Percentiles rank a stretch among this genome's conserved stretches.
Conservation (phyloP, 2,888 invertebrate species). For the Stenurella melanura region DNA sequence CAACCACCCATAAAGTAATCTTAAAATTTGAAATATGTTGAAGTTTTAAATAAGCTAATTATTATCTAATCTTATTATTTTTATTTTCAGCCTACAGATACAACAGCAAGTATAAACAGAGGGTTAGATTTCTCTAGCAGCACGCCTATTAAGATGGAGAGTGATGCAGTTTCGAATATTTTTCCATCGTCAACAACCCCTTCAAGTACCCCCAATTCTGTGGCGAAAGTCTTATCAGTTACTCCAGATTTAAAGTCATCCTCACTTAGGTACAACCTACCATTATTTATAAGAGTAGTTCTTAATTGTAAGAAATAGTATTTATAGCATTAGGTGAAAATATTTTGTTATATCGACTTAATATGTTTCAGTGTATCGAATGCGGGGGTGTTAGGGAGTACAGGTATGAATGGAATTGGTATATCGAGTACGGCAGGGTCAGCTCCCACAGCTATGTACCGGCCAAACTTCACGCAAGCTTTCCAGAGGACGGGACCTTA, state of each 20-base stretch:
- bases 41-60: too few relatives aligned
- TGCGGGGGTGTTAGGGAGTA: constrained; percentile 64
- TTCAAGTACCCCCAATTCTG: constrained; percentile 74
- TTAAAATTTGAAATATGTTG: too few relatives aligned
- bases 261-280: constrained; percentile 64
- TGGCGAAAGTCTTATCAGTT: constrained; percentile 73
- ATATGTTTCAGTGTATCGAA: constrained; percentile 65
- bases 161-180: constrained; percentile 66
- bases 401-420: constrained; percentile 71
- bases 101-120: constrained; percentile 76
- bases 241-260: constrained; percentile 64
- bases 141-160: constrained; percentile 70
- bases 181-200: constrained; percentile 73
- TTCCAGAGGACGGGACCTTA: constrained; percentile 79
- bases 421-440: constrained; percentile 72
- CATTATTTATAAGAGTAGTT: background rate
- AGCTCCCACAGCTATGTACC: constrained; percentile 80
- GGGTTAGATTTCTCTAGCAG: constrained; percentile 70
- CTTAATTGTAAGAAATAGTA: background rate
- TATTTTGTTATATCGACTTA: background rate
- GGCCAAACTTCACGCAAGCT: constrained; percentile 83
- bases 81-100: constrained; percentile 76
- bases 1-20: too few relatives aligned
- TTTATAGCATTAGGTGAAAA: background rate
- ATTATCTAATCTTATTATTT: constrained; percentile 7